phyloP scores from a whole-genome alignment of 2,888 invertebrate species.

The Drosophila infuscata region DNA sequence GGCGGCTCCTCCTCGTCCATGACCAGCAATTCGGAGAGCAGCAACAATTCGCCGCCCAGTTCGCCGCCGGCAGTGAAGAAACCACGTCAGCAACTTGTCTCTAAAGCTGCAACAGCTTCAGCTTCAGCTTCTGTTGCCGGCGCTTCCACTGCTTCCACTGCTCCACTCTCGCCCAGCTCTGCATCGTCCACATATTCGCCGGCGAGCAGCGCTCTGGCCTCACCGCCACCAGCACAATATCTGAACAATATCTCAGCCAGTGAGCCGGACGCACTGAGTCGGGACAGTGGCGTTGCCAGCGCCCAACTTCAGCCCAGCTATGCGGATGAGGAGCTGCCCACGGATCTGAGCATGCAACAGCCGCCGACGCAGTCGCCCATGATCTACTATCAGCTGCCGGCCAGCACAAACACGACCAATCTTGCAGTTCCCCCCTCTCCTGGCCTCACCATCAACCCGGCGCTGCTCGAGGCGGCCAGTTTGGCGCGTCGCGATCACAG shows the following conservation, averaged over 20 bases:
- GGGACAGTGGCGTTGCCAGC: constrained; percentile 83
- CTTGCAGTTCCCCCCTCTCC: constrained; percentile 12
- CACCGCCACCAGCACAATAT: constrained; percentile 63
- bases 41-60: constrained; percentile 74
- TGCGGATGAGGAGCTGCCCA: constrained; percentile 78
- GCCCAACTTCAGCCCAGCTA: constrained; percentile 51
- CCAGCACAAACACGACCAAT: constrained; percentile 24
- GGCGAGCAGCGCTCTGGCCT: constrained; percentile 55
- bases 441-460: constrained; percentile 84
- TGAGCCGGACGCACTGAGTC: constrained; percentile 82
- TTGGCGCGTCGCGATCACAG: constrained; percentile 79
- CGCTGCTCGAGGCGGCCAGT: constrained; percentile 84
- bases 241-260: constrained; percentile 23
- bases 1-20: constrained; percentile 44
- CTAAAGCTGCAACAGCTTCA: constrained; percentile 29
- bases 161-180: constrained; percentile 76
- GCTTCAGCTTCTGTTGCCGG: neutral
- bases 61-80: constrained; percentile 71
- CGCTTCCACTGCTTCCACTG: neutral
- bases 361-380: constrained; percentile 33
- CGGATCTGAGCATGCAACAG: constrained; percentile 76
- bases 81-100: constrained; percentile 56
- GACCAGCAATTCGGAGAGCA: constrained; percentile 65
- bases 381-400: constrained; percentile 56
- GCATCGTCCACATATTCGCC: constrained; percentile 74